Evolutionary conservation across 2,797 vertebrate genomes (phyloP).

Genomic region (Thamnophis elegans): DNA sequence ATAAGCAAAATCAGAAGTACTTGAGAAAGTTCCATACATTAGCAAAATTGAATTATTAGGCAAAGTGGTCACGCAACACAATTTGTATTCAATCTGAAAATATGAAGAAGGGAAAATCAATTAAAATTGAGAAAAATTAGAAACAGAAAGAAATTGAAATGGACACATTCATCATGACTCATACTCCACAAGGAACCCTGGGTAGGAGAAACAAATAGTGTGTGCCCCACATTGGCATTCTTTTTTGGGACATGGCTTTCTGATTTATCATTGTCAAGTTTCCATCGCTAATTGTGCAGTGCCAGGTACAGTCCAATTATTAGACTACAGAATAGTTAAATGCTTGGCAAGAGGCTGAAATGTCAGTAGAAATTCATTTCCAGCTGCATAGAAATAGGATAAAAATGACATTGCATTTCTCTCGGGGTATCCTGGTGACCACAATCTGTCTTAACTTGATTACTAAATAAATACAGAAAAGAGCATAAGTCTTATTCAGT

Average conservation of each 20-base stretch:
- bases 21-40: not conserved
- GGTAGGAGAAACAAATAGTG: not conserved
- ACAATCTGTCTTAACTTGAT: not conserved
- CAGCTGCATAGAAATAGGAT: not conserved
- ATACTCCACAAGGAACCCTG: not conserved
- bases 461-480: conserved; percentile 2
- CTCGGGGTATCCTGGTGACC: not conserved
- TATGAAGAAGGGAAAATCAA: not conserved
- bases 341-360: not conserved
- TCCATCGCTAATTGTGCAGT: not conserved
- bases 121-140: not conserved
- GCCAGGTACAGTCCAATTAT: not conserved
- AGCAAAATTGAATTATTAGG: not conserved
- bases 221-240: not conserved
- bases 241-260: not conserved
- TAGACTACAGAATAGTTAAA: not conserved
- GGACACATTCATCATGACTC: not conserved
- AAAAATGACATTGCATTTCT: not conserved
- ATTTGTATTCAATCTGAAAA: not conserved
- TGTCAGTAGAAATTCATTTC: conserved; percentile 3
- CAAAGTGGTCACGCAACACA: not conserved
- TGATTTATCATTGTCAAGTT: not conserved
- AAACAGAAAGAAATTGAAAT: not conserved
- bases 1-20: not conserved
- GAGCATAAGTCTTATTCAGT: not conserved